phyloP scores from a whole-genome alignment of 2,888 invertebrate species.

The Stenoptilia bipunctidactyla region DNA sequence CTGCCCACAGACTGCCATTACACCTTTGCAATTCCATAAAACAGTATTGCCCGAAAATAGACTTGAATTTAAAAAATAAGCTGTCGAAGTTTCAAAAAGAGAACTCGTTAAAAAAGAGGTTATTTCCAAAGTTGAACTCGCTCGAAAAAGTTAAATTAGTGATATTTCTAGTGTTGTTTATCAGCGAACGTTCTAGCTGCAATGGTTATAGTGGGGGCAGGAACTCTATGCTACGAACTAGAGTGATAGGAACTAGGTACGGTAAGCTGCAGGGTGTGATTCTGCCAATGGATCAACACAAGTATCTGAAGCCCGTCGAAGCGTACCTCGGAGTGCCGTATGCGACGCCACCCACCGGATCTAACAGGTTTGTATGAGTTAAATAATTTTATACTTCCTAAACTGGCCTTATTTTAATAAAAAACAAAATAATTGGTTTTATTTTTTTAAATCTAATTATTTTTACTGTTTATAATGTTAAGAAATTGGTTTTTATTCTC shows the following conservation, averaged over 20 bases:
- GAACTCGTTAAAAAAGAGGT: slow-evolving; percentile 18
- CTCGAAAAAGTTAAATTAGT: slow-evolving; percentile 36
- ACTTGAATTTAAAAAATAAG: slow-evolving; percentile 21
- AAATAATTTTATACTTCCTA: too few relatives aligned
- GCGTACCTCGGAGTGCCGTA: slow-evolving; percentile 90
- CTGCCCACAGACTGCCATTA: slow-evolving; percentile 53
- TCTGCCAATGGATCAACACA: slow-evolving; percentile 82
- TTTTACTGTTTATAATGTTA: too few relatives aligned
- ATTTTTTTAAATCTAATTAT: too few relatives aligned
- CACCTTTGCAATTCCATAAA: slow-evolving; percentile 65
- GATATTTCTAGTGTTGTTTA: slow-evolving; percentile 38
- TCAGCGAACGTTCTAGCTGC: slow-evolving; percentile 43
- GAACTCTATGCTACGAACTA: slow-evolving; percentile 81
- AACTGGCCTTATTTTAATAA: too few relatives aligned
- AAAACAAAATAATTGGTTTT: too few relatives aligned
- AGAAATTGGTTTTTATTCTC: too few relatives aligned
- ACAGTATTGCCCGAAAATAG: slow-evolving; percentile 37
- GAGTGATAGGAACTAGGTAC: slow-evolving; percentile 87
- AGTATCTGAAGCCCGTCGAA: slow-evolving; percentile 81
- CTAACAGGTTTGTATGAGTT: slow-evolving; percentile 77
- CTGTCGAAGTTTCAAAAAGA: slow-evolving; percentile 16
- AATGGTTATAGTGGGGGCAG: slow-evolving; percentile 51
- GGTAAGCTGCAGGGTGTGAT: slow-evolving; percentile 87
- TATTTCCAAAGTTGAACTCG: slow-evolving; percentile 24
- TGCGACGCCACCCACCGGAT: slow-evolving; percentile 86